phyloP scores from a whole-genome alignment of 2,888 invertebrate species.

The Altica lythri region DNA sequence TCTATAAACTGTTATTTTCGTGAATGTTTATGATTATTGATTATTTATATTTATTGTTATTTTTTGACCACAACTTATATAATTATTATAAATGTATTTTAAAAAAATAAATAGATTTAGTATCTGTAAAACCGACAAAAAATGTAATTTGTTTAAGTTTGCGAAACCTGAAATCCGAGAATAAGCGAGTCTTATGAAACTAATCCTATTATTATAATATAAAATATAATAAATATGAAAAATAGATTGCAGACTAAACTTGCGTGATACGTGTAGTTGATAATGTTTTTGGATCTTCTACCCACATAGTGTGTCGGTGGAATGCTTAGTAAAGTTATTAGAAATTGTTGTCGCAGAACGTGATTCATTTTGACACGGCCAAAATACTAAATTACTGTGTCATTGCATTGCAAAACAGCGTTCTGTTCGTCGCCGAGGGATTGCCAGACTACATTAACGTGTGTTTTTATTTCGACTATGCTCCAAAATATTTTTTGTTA shows the following conservation, averaged over 20 bases:
- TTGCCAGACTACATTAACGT: no score
- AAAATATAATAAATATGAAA: slow-evolving; percentile 13
- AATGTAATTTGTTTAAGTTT: not conserved
- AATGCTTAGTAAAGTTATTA: slow-evolving; percentile 15
- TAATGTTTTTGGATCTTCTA: slow-evolving; percentile 15
- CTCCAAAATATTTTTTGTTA: no score
- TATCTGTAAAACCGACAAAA: no score
- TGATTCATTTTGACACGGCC: slow-evolving; percentile 17
- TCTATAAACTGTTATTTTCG: no score
- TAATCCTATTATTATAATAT: slow-evolving; percentile 17
- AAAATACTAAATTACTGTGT: slow-evolving; percentile 23
- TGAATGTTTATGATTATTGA: no score
- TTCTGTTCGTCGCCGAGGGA: no score
- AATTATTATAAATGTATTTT: no score
- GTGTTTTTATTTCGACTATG: no score
- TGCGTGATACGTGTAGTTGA: slow-evolving; percentile 1
- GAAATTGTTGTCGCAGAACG: slow-evolving; percentile 14
- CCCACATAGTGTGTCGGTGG: slow-evolving; percentile 11
- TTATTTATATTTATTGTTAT: no score
- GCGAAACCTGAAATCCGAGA: slow-evolving; percentile 1
- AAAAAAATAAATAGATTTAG: no score
- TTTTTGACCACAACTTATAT: no score
- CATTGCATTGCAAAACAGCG: no score
- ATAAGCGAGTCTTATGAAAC: slow-evolving; percentile 7
- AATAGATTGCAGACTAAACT: slow-evolving; percentile 5